Evolutionary conservation across 2,797 vertebrate genomes (phyloP).

Genomic region (Chiroxiphia lanceolata): DNA sequence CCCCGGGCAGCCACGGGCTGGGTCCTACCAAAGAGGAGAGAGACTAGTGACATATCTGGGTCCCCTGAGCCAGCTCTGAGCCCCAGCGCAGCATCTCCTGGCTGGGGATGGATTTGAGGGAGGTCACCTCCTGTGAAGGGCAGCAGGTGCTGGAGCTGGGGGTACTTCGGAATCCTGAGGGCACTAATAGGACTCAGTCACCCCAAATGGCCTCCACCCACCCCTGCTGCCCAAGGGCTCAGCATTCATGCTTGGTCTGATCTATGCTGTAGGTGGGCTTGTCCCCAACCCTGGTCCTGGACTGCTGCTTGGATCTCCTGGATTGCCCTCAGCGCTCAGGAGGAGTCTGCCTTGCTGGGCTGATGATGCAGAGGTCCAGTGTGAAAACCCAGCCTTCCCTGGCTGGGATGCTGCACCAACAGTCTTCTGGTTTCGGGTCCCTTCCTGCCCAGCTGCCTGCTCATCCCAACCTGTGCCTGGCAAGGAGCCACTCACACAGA

Average conservation of each 20-base stretch:
- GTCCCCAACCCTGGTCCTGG: neutral
- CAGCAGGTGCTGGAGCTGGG: neutral
- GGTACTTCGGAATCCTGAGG: neutral
- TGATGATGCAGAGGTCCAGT: neutral
- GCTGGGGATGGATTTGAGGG: too few species aligned
- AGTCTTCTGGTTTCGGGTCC: neutral
- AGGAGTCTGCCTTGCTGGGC: neutral
- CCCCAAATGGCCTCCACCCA: neutral
- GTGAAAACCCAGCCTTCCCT: neutral
- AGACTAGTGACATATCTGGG: neutral
- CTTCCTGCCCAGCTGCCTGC: neutral
- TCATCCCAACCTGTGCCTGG: neutral
- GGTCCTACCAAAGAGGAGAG: neutral
- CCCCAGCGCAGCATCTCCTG: neutral
- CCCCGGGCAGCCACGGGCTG: neutral
- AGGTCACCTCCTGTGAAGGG: neutral
- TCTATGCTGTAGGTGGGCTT: neutral
- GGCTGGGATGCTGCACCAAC: neutral
- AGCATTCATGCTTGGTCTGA: neutral
- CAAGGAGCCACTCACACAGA: accelerated
- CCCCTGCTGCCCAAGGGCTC: neutral
- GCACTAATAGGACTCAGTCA: accelerated
- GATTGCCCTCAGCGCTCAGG: accelerated
- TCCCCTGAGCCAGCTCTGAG: neutral
- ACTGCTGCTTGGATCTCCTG: neutral